Evolutionary conservation across 1,140 invertebrate genomes (phyloP), one percentile per base, ranked within the genome.

Genomic region (Drusus annulatus): DNA sequence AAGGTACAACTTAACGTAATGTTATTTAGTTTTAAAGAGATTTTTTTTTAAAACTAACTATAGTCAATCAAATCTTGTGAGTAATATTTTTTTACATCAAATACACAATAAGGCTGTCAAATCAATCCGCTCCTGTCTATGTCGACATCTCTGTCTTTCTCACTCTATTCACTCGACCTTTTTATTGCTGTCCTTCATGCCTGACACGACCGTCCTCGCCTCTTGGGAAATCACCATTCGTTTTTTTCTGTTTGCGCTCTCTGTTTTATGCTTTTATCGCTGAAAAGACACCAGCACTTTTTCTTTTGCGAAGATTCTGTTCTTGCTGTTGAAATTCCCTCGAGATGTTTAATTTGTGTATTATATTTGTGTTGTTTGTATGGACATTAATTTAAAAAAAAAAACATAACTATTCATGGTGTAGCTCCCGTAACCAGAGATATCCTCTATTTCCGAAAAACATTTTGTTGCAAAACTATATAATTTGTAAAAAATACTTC

Each of bases 161-260:
- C 36, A 50, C 36, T 17, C 28, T 45, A 45, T 69, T 54, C 31
- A 60, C 13, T n/a, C 17, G 25, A 31, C 56, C 56, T 62, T 74
- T 76, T 81, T 77, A 73, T 81, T 71, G 65, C 69, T n/a, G 58
- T 76, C 69, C 69, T 76, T 79, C 69, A 76, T 74, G 80, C 45
- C 69, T 50, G 62, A 56, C 77, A 76, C 69, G 58, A 17, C 45
- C 54, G 56, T 28, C 73, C 19, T 36, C 50, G 52, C 78, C 81
- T 63, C 81, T 56, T 56, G 81, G 81, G 81, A 82, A 82, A 82
- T 82, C 81, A 82, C 78, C 81, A 79, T 62, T 81, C 75, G 73
- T 54, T 23, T 81, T n/a, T 78, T 78, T 68, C 77, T 62, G 76
- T 81, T 76, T 78, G 54, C 65, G 77, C 81, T 80, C 63, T 80